A percentile compares a stretch with the other conserved stretches of the same genome.
These are phyloP conservation scores for Polyommatus iphigenia DNA, from an alignment of 2,888 invertebrate genomes.

Conservation along the genomic window DNA sequence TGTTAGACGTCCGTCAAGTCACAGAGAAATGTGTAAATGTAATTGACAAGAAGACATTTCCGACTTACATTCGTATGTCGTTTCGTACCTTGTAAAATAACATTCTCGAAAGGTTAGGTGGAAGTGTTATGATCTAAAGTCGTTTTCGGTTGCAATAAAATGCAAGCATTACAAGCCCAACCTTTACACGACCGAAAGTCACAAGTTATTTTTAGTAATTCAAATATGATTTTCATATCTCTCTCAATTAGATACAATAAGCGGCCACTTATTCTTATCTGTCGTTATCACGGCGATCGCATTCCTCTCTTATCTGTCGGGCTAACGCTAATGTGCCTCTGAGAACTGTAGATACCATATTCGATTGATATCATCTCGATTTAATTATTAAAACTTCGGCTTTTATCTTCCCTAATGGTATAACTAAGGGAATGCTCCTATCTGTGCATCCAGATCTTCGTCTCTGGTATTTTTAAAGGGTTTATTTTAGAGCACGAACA, in stretches of 20 bases:
- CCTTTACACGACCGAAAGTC: constrained; percentile 6
- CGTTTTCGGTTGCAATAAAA: neutral
- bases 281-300: constrained; percentile 61
- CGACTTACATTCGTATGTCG: neutral
- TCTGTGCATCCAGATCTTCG: neutral
- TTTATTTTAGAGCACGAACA: neutral
- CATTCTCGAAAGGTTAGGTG: neutral
- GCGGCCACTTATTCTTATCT: constrained; percentile 65
- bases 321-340: constrained; percentile 69
- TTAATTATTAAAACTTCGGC: constrained; percentile 48
- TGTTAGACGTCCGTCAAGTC: constrained; percentile 26
- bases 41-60: constrained; percentile 22
- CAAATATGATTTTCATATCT: constrained; percentile 41
- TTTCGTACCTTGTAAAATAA: neutral
- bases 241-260: constrained; percentile 67
- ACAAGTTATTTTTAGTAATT: constrained; percentile 35
- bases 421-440: neutral
- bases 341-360: constrained; percentile 62
- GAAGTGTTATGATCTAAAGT: neutral
- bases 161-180: neutral
- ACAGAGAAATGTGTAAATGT: constrained; percentile 13
- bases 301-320: constrained; percentile 66
- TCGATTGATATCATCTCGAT: constrained; percentile 59
- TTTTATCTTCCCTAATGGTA: constrained; percentile 8
- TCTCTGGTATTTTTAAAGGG: neutral